These are phyloP conservation scores for Antrozous pallidus DNA, from an alignment of 2,797 vertebrate genomes.

Conservation along the genomic window DNA sequence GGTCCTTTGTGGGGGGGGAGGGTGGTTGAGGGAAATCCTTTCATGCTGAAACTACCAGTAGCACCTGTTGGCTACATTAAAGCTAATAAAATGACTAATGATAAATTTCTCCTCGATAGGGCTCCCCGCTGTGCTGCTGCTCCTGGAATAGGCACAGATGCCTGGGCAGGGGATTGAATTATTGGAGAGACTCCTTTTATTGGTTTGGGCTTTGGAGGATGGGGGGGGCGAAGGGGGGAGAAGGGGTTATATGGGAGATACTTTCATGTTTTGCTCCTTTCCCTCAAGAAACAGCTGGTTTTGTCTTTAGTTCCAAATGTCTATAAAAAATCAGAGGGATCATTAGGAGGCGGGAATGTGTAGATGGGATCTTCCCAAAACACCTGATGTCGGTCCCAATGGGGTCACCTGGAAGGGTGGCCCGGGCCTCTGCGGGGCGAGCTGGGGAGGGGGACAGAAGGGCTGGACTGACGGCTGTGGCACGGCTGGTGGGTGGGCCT, in stretches of 20 bases:
- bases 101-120: conserved; percentile 49
- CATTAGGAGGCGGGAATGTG: conserved; percentile 34
- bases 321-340: conserved; percentile 49
- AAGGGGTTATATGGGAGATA: conserved; percentile 53
- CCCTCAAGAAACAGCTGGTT: conserved; percentile 72
- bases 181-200: conserved; percentile 70
- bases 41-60: conserved; percentile 41
- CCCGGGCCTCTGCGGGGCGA: not conserved
- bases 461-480: not conserved
- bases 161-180: conserved; percentile 47
- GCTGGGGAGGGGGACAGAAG: not conserved
- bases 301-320: conserved; percentile 77
- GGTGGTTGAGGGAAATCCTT: not conserved
- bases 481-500: not conserved
- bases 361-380: conserved; percentile 41
- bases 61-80: conserved; percentile 53
- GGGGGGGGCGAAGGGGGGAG: no score
- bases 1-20: not conserved
- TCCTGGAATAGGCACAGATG: not conserved
- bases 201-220: conserved; percentile 56
- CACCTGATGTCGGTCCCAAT: conserved; percentile 57
- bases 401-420: not conserved
- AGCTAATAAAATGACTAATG: conserved; percentile 68
- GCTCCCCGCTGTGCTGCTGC: not conserved
- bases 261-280: conserved; percentile 63